phyloP scores from a whole-genome alignment of 1,140 invertebrate genomes.

The Drosophila baimaii region DNA sequence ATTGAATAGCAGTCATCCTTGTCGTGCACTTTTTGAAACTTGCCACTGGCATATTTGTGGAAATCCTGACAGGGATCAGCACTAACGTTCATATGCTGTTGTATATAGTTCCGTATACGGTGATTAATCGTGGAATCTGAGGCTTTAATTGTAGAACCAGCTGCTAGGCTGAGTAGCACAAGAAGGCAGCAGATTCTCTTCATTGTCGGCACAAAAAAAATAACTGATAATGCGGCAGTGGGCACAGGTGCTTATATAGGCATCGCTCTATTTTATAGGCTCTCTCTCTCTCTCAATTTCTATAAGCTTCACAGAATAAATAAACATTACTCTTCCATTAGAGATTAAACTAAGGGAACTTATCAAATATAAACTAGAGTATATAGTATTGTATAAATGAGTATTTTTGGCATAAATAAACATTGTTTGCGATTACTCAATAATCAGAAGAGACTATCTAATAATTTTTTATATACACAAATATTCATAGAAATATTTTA shows the following conservation, averaged over 20 bases:
- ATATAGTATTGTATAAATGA: too few species aligned
- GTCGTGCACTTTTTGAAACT: background rate
- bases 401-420: too few species aligned
- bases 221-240: background rate
- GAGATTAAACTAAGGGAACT: background rate
- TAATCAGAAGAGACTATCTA: background rate
- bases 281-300: background rate
- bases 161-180: background rate
- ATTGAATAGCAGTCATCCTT: background rate
- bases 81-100: background rate
- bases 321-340: background rate
- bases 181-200: background rate
- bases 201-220: background rate
- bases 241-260: background rate
- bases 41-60: background rate
- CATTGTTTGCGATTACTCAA: background rate
- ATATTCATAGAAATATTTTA: background rate
- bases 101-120: background rate
- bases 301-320: background rate
- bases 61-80: background rate
- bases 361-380: background rate
- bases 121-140: background rate
- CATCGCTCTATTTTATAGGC: background rate
- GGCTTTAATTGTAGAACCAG: background rate
- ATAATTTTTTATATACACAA: background rate